Conservation (phyloP, 1,140 invertebrate genomes). For the Delia radicum region DNA sequence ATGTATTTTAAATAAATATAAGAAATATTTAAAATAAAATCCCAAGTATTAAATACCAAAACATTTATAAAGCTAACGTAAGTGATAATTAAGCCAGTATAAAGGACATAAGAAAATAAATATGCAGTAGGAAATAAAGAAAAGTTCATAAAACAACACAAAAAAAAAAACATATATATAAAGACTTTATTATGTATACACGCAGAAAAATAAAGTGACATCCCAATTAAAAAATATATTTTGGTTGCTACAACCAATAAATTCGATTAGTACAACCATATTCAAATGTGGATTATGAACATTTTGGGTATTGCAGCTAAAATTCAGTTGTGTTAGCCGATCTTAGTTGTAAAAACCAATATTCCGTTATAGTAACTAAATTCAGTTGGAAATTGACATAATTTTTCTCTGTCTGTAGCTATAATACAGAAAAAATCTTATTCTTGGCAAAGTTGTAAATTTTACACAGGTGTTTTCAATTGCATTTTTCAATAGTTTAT, state of each 20-base stretch:
- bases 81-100: conserved; percentile 15
- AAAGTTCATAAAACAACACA: background rate
- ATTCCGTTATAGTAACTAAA: no score
- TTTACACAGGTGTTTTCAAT: conserved; percentile 1
- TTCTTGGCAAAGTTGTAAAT: background rate
- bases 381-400: no score
- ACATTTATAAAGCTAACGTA: background rate
- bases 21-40: background rate
- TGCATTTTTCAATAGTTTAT: background rate
- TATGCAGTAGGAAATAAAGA: background rate
- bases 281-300: no score
- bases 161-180: background rate
- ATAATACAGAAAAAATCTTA: background rate
- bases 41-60: background rate
- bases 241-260: no score
- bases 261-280: no score
- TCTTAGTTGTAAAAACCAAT: no score
- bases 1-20: no score
- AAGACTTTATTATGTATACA: background rate
- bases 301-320: no score
- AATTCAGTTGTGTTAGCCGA: no score
- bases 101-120: background rate
- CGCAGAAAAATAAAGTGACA: no score
- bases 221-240: no score
- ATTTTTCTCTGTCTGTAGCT: no score